Evolutionary conservation across 2,113 vertebrate genomes (phyloP).

Genomic region (Tympanuchus pallidicinctus): DNA sequence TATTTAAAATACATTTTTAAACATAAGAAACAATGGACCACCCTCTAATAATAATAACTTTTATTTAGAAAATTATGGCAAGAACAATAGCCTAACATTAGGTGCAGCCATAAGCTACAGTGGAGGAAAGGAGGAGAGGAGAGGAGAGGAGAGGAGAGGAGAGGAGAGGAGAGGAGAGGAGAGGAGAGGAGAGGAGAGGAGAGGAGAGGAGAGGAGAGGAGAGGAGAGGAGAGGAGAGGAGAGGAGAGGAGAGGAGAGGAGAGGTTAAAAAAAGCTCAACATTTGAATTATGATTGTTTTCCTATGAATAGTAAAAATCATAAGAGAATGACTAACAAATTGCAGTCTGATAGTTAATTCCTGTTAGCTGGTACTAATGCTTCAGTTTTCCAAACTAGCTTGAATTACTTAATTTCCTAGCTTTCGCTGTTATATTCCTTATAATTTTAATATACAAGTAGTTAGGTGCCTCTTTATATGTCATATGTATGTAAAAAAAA

Average conservation of each 20-base stretch:
- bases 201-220: too few species aligned
- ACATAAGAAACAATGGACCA: conserved; percentile 38
- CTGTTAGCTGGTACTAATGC: conserved; percentile 42
- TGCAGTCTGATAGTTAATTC: conserved; percentile 60
- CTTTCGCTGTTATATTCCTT: conserved; percentile 1
- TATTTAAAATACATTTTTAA: conserved; percentile 63
- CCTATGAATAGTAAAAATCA: conserved; percentile 30
- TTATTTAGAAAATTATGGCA: conserved; percentile 42
- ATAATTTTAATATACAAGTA: not conserved
- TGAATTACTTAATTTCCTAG: conserved; percentile 56
- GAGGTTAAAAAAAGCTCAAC: not conserved
- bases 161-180: not conserved
- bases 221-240: too few species aligned
- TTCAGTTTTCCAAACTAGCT: conserved; percentile 57
- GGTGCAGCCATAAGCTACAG: not conserved
- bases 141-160: accelerated
- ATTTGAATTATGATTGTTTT: not conserved
- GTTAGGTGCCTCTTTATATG: not conserved
- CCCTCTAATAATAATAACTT: conserved; percentile 46
- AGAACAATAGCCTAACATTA: not conserved
- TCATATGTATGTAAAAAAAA: conserved; percentile 42
- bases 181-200: too few species aligned
- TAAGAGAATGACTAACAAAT: conserved; percentile 59
- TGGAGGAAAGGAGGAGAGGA: not conserved
- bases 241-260: too few species aligned